Conservation (phyloP, 2,888 invertebrate genomes). For the Chouioia cunea region DNA sequence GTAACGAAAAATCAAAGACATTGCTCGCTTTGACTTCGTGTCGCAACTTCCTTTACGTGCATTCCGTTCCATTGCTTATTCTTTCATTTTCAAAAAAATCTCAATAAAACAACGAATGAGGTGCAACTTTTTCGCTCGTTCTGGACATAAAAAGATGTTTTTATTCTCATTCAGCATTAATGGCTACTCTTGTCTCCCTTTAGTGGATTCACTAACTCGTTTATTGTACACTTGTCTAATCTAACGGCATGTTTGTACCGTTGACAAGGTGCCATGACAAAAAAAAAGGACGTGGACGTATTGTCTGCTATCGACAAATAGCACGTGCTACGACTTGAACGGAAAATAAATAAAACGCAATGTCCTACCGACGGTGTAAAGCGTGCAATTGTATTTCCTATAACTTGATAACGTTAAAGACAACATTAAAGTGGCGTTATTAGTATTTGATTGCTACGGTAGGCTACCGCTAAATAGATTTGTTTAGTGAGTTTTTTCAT, state of each 20-base stretch:
- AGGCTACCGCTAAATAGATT: too few relatives aligned
- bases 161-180: background rate
- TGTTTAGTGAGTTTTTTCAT: too few relatives aligned
- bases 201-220: background rate
- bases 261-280: slow-evolving; percentile 44
- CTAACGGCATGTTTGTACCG: background rate
- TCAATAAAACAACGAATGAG: slow-evolving; percentile 5
- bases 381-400: too few relatives aligned
- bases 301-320: too few relatives aligned
- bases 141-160: background rate
- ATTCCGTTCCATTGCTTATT: slow-evolving; percentile 15
- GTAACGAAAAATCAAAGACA: slow-evolving; percentile 37
- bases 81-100: background rate
- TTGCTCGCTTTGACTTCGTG: slow-evolving; percentile 31
- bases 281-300: background rate
- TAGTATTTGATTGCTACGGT: too few relatives aligned
- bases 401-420: too few relatives aligned
- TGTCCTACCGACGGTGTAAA: too few relatives aligned
- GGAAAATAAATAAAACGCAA: too few relatives aligned
- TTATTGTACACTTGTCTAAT: background rate
- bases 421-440: too few relatives aligned
- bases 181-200: slow-evolving; percentile 48
- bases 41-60: slow-evolving; percentile 32
- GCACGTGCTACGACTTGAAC: too few relatives aligned
- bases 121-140: slow-evolving; percentile 2